phyloP scores from a whole-genome alignment of 2,797 vertebrate genomes.

The Diplodus puntazzo region DNA sequence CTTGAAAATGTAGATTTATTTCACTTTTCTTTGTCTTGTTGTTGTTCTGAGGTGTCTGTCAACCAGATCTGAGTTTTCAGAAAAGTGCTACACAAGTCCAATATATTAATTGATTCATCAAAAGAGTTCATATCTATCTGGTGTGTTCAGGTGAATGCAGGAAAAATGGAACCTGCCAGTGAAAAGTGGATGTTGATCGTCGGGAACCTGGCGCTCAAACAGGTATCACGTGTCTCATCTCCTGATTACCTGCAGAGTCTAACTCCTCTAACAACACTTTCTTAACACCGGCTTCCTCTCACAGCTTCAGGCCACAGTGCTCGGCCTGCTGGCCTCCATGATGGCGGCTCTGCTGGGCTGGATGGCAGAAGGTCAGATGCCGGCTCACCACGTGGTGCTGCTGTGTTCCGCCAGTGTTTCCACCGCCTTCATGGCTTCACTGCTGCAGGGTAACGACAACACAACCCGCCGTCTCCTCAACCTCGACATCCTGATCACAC shows the following conservation, averaged over 20 bases:
- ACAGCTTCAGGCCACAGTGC: slow-evolving; percentile 94
- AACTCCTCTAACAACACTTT: not conserved
- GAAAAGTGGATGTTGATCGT: slow-evolving; percentile 94
- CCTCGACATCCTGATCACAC: not conserved
- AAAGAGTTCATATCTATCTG: not conserved
- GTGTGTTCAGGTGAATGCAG: slow-evolving; percentile 90
- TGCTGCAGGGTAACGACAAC: slow-evolving; percentile 89
- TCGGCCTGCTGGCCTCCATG: slow-evolving; percentile 92
- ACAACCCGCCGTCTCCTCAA: not conserved
- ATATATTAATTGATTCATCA: too few relatives aligned
- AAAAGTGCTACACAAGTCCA: too few relatives aligned
- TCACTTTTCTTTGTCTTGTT: too few relatives aligned
- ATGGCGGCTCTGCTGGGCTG: slow-evolving; percentile 90
- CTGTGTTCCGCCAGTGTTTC: slow-evolving; percentile 92
- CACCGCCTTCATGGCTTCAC: slow-evolving; percentile 92
- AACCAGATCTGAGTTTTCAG: too few relatives aligned
- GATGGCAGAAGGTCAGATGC: slow-evolving; percentile 90
- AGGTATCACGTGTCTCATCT: slow-evolving; percentile 82
- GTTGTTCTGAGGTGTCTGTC: too few relatives aligned
- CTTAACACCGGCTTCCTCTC: not conserved
- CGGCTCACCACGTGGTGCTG: slow-evolving; percentile 88
- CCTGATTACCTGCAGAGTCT: not conserved
- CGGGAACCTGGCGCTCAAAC: slow-evolving; percentile 95
- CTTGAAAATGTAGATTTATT: too few relatives aligned
- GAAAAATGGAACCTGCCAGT: slow-evolving; percentile 90